Base-by-base conservation (phyloP, 2,797 vertebrate species). In the Thunnus albacares region DNA sequence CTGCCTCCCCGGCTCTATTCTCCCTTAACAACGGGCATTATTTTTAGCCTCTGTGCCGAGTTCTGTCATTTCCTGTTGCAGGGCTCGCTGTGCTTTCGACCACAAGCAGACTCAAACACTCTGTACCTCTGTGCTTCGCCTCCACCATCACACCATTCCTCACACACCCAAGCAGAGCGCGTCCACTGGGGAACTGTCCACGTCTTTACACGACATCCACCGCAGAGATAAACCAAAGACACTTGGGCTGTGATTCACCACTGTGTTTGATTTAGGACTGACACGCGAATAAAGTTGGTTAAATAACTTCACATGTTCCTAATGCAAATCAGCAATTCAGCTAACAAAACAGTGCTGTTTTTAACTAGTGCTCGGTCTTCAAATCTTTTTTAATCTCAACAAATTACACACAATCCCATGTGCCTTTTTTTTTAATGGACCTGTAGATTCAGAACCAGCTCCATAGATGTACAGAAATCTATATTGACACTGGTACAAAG, bases 1-100 rank as follows among this genome's bases (percentile, higher is more conserved):
- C 87, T 84, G 92, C 87, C 90, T 94, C 91, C 90, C 89, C 77
- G 69, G 77, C 86, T 81, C 89, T 85, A 84, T 93, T 93, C 94
- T 92, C 87, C 90, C 91, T 87, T 87, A 94, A 96, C 94, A 95
- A 94, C 91, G 65, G 80, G 71, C 87, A 86, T 94, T 95, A 95
- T 95, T 95, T 95, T 95, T 95, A 95, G 94, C 90, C 85, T 59
- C 70, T 47, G 77, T 30, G 78, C 83, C 58, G 75, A 88, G 89
- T 94, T 94, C 87, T 90, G 94, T 95, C 92, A 94, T 93, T 95
- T 95, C 94, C 95, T 95, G 93, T 90, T 83, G 87, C 90, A 90
- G 87, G 55, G 38, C 74, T 86, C 1, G 26, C 74, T 79, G 76
- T 72, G 67, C 81, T 74, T 55, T 80, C 30, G 57, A 84, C 89